Evolutionary conservation across 1,140 invertebrate genomes (phyloP).

Genomic region (Zaprionus lachaisei): DNA sequence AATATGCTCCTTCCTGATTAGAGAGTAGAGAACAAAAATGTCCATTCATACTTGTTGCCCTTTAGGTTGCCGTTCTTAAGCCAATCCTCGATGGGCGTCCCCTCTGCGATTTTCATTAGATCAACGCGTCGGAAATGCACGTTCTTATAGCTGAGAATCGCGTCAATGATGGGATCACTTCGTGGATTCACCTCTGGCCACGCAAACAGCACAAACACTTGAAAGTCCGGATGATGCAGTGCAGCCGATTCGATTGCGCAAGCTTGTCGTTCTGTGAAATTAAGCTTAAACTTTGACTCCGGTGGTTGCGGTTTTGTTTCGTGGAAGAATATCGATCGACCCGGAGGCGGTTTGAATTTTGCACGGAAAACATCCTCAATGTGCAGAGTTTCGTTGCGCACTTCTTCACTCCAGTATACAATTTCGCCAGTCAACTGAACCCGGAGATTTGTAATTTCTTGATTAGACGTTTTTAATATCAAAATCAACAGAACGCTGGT

Average conservation of each 20-base stretch:
- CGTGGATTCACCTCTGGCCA: conserved; percentile 60
- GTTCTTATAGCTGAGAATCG: conserved; percentile 86
- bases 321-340: conserved; percentile 86
- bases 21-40: neutral
- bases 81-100: conserved; percentile 88
- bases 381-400: neutral
- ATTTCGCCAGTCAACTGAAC: neutral
- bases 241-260: conserved; percentile 89
- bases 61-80: conserved; percentile 86
- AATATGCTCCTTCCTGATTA: neutral
- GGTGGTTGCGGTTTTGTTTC: conserved; percentile 85
- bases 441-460: neutral
- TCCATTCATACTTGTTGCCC: conserved; percentile 65
- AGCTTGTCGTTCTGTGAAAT: conserved; percentile 86
- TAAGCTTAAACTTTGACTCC: conserved; percentile 14
- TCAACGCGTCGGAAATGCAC: conserved; percentile 86
- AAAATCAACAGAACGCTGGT: neutral
- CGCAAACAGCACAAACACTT: conserved; percentile 86
- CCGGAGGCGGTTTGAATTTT: conserved; percentile 76
- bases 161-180: conserved; percentile 80
- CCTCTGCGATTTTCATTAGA: conserved; percentile 86
- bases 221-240: conserved; percentile 86
- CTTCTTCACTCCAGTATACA: neutral
- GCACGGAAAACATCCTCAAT: conserved; percentile 64
- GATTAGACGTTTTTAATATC: neutral